These are phyloP conservation scores for Zhuqinia jingwanae DNA, from an alignment of 2,888 invertebrate species.

Conservation along the genomic window DNA sequence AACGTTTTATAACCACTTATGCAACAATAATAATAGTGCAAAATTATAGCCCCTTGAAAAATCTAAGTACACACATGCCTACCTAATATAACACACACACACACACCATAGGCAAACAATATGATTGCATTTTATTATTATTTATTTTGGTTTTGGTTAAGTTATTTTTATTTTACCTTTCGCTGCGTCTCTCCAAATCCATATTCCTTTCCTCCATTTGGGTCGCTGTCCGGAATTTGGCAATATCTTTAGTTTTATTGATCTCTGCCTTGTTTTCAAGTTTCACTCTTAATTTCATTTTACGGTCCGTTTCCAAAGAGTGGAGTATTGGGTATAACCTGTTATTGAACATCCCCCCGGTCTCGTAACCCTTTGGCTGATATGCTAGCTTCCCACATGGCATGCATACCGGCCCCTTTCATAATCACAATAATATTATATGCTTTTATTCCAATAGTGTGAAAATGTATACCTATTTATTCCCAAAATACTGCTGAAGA, in stretches of 20 bases:
- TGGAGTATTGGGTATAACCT: constrained; percentile 56
- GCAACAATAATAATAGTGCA: too few species aligned
- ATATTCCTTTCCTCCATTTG: constrained; percentile 72
- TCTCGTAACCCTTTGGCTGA: constrained; percentile 14
- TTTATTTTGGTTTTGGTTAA: too few species aligned
- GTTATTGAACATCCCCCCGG: background rate
- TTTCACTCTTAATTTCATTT: constrained; percentile 51
- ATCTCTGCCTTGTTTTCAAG: constrained; percentile 73
- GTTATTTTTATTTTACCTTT: constrained; percentile 73
- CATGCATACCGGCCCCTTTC: too few species aligned
- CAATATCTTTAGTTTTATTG: constrained; percentile 68
- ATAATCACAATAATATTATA: too few species aligned
- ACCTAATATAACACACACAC: too few species aligned
- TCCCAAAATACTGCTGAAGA: constrained; percentile 16
- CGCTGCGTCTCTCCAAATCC: constrained; percentile 75
- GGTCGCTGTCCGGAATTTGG: constrained; percentile 65
- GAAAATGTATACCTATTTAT: too few species aligned
- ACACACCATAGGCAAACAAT: too few species aligned
- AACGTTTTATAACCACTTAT: too few species aligned
- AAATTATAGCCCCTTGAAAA: too few species aligned
- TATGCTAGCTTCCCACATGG: constrained; percentile 62
- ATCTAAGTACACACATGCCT: too few species aligned
- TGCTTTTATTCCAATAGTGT: constrained; percentile 18
- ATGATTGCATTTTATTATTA: too few species aligned
- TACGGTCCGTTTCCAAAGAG: constrained; percentile 68